Base-by-base conservation (phyloP, 2,888 invertebrate genomes). In the Pardosa pseudoannulata region DNA sequence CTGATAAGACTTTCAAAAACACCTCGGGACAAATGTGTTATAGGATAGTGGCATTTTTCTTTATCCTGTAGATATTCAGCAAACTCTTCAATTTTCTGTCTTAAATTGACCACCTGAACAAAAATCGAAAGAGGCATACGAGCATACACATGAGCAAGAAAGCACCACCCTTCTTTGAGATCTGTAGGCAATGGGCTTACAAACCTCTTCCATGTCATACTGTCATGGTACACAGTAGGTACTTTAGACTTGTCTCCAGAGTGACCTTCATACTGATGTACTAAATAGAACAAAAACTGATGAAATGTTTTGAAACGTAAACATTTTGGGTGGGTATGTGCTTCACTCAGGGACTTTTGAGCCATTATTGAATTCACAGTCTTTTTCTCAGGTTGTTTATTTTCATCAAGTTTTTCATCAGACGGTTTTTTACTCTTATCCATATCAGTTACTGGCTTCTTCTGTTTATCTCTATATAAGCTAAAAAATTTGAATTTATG, bases 111-210 rank as follows among this genome's bases (percentile, higher is more conserved):
- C 13, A 96, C 90, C 90, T 94, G 94, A 11, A 94, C 92, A 89
- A 95, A 94, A n/a, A 96, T 90, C 0, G 94, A 94, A 0, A 96
- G 90, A 0, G 96, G 96, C 90, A 96, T 92, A 0, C 95, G 93
- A 3, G 95, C 92, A 6, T 96, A 91, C 0, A 95, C 91, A 90
- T 96, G 96, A 88, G 94, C 93, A 88, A 95, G 92, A 73, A 95
- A 92, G 32, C 94, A 92, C 95, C 96, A 96, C 11, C 95, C 95
- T 7, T 90, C 86, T 64, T 36, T 67, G 73, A 87, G 93, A 88
- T 89, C 90, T 89, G 95, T 94, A 0, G 94, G 94, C 65, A 96
- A 90, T 0, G 95, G 95, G 0, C 94, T 93, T 16, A 96, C 92
- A 90, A 95, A 96, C 91, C 94, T 95, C 90, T 94, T 94, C 95